A percentile compares a stretch with the other conserved stretches of the same genome.
Evolutionary conservation across 1,140 invertebrate genomes (phyloP).

Genomic region (Tachypleus tridentatus): DNA sequence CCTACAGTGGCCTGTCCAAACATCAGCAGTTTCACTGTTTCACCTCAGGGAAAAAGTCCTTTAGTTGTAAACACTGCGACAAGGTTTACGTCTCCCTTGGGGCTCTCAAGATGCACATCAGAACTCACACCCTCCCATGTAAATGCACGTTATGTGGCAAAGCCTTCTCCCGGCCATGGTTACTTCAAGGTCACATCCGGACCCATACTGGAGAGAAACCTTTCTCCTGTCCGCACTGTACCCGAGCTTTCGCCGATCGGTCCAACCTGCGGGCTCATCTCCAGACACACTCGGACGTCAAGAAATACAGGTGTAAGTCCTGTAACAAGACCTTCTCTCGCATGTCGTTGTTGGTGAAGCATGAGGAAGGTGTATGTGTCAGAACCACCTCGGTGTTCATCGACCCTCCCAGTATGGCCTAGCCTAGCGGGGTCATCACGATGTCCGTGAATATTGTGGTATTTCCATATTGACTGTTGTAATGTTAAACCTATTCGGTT

Average conservation of each 20-base stretch:
- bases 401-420: no score
- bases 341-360: constrained; percentile 89
- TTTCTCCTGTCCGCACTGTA: constrained; percentile 88
- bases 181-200: constrained; percentile 82
- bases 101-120: constrained; percentile 96
- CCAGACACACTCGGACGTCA: constrained; percentile 94
- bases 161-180: constrained; percentile 91
- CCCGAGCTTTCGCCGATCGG: constrained; percentile 88
- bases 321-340: constrained; percentile 96
- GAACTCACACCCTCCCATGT: constrained; percentile 94
- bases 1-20: constrained; percentile 88
- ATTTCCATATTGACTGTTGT: no score
- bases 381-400: no score
- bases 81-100: constrained; percentile 91
- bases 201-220: constrained; percentile 96
- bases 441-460: no score
- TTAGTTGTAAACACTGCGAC: constrained; percentile 90
- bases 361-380: constrained; percentile 72
- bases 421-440: no score
- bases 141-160: constrained; percentile 95
- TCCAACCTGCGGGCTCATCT: constrained; percentile 92
- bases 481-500: no score
- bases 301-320: constrained; percentile 85
- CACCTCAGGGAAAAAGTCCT: constrained; percentile 75
- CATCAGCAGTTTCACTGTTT: constrained; percentile 90